Conservation (phyloP, 2,888 invertebrate genomes). For the Drosophila eohydei region DNA sequence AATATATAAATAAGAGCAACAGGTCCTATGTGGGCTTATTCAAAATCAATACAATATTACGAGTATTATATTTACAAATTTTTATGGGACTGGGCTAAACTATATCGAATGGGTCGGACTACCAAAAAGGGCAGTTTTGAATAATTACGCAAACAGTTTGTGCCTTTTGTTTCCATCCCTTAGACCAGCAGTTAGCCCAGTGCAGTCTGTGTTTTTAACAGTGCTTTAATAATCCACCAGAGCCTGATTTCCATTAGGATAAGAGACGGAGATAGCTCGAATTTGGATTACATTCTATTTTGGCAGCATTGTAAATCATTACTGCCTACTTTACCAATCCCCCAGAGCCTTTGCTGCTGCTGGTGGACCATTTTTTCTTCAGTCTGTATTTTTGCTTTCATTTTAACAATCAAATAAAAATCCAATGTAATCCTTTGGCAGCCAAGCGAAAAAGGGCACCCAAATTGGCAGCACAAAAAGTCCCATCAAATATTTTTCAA, state of each 20-base stretch:
- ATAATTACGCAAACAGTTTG: neutral
- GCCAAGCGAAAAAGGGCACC: constrained; percentile 56
- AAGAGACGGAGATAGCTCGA: constrained; percentile 58
- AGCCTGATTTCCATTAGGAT: constrained; percentile 58
- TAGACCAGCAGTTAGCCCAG: neutral
- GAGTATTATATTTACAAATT: neutral
- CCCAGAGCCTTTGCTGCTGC: constrained; percentile 28
- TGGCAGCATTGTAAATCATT: constrained; percentile 74
- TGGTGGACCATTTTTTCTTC: constrained; percentile 26
- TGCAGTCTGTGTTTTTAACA: neutral
- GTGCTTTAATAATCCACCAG: constrained; percentile 34
- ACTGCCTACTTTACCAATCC: constrained; percentile 45
- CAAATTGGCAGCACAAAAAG: constrained; percentile 64
- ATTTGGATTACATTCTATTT: constrained; percentile 68
- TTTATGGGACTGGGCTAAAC: neutral
- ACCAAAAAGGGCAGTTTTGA: neutral
- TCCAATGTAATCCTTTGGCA: constrained; percentile 80
- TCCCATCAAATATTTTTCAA: constrained; percentile 40
- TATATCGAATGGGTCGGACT: neutral
- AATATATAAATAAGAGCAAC: neutral
- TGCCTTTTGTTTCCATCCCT: constrained; percentile 7
- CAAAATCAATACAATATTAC: neutral
- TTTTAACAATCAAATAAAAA: constrained; percentile 75
- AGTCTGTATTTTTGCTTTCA: constrained; percentile 37
- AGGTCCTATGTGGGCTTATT: neutral